Conservation (phyloP, 2,113 vertebrate species). For the Agapornis roseicollis region DNA sequence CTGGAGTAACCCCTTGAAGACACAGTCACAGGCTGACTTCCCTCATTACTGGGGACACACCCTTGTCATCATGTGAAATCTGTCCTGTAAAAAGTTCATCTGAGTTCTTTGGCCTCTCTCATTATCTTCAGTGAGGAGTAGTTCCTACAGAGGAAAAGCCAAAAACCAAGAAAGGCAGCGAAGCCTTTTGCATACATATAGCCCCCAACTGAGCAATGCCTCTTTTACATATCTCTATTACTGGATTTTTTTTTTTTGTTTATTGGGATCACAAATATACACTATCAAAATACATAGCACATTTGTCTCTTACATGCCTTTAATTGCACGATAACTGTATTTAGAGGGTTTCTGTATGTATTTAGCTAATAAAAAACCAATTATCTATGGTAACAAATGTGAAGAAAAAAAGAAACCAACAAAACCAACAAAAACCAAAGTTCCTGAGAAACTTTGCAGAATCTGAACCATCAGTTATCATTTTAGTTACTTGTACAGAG, state of each 20-base stretch:
- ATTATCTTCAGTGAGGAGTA: background rate
- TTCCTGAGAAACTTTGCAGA: background rate
- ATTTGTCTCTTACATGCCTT: background rate
- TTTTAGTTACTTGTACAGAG: background rate
- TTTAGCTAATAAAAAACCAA: background rate
- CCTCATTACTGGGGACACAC: background rate
- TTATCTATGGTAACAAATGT: background rate
- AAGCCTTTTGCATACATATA: background rate
- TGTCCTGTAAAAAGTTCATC: background rate
- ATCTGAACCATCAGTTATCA: background rate
- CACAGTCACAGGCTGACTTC: background rate
- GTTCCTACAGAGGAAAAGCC: background rate
- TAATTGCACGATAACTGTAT: background rate
- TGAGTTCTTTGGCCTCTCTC: background rate
- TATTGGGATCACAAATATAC: background rate
- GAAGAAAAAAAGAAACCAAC: accelerated
- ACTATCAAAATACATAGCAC: background rate
- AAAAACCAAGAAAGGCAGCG: background rate
- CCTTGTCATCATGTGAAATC: background rate
- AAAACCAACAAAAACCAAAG: accelerated
- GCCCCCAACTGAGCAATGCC: background rate
- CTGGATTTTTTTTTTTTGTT: background rate
- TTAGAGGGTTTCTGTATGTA: background rate
- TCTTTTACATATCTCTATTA: background rate
- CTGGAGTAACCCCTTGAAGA: background rate